phyloP scores from a whole-genome alignment of 2,888 invertebrate species.

The Arctia plantaginis region DNA sequence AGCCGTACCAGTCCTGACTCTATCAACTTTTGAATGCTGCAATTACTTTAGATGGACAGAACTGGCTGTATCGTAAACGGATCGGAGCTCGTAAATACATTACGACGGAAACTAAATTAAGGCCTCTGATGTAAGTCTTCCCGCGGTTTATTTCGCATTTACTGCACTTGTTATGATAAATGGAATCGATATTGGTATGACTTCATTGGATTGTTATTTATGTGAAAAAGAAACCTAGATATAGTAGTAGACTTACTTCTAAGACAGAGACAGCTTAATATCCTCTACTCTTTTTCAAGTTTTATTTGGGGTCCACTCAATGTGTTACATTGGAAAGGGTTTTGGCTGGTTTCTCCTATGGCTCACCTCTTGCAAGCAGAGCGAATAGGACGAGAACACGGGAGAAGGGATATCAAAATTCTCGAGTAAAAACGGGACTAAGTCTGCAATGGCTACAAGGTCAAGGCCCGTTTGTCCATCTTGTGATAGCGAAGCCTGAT shows the following conservation, averaged over 20 bases:
- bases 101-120: constrained; percentile 39
- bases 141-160: background rate
- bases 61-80: constrained; percentile 40
- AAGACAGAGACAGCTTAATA: background rate
- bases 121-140: constrained; percentile 27
- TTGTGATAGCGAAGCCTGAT: background rate
- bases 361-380: too few relatives aligned
- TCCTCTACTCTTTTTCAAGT: too few relatives aligned
- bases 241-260: background rate
- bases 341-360: background rate
- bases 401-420: background rate
- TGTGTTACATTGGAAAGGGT: background rate
- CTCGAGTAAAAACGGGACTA: background rate
- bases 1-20: background rate
- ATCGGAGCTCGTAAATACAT: constrained; percentile 39
- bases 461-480: background rate
- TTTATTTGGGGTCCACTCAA: too few relatives aligned
- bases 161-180: constrained; percentile 4
- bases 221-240: background rate
- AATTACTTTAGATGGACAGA: constrained; percentile 13
- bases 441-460: background rate
- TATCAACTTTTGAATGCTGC: constrained; percentile 15
- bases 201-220: background rate
- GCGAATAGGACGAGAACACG: too few relatives aligned
- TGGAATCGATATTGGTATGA: background rate